A percentile compares a stretch with the other conserved stretches of the same genome.
These are phyloP conservation scores for Sesia bembeciformis DNA, from an alignment of 2,888 invertebrate species.

Conservation along the genomic window DNA sequence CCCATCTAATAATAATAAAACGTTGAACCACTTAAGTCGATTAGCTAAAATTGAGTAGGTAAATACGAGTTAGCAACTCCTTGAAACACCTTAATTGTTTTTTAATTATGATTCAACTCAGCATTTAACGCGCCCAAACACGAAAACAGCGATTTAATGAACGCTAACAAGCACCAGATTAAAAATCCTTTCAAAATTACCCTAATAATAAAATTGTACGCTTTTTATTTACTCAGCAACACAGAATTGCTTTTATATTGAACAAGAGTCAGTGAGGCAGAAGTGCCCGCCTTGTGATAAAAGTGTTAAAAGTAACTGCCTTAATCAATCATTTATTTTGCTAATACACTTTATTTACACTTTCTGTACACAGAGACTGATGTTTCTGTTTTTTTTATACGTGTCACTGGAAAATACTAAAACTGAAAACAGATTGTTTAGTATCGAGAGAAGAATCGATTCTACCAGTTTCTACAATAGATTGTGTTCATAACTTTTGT, in stretches of 20 bases:
- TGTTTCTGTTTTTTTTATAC: too few species aligned
- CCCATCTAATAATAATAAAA: not conserved
- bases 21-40: not conserved
- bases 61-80: not conserved
- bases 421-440: too few species aligned
- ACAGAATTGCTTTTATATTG: not conserved
- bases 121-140: not conserved
- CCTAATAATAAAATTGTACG: constrained; percentile 6
- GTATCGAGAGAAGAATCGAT: too few species aligned
- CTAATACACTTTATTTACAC: too few species aligned
- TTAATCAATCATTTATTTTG: too few species aligned
- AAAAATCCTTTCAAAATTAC: constrained; percentile 15
- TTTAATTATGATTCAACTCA: constrained; percentile 28
- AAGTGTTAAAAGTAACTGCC: too few species aligned
- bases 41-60: not conserved
- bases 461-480: too few species aligned
- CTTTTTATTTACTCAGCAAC: not conserved
- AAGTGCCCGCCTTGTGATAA: too few species aligned
- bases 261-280: too few species aligned
- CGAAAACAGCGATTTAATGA: not conserved
- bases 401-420: too few species aligned
- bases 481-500: too few species aligned
- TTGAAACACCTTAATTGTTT: constrained; percentile 23
- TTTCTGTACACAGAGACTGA: too few species aligned
- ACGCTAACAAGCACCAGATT: constrained; percentile 13